Base-by-base conservation (phyloP, 2,888 invertebrate species). In the Rhagonycha fulva region DNA sequence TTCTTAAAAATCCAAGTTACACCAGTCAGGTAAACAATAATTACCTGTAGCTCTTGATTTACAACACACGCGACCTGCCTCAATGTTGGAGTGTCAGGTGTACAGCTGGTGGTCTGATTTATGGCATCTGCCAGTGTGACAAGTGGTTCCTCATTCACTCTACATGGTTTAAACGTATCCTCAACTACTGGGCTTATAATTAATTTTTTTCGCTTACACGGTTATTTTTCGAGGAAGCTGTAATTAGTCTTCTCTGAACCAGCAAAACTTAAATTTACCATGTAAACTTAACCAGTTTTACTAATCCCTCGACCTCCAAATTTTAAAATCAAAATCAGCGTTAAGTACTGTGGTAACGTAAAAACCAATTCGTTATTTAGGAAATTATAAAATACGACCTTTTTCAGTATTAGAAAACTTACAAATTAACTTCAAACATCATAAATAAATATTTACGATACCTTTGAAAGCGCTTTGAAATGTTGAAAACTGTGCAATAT, bases 81-180 rank as follows among this genome's bases (percentile, higher is more conserved):
- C 80, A 82, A 82, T 77, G 80, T 81, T 82, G 78, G 78, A 80
- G 80, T 80, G 82, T 81, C 81, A 80, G 79, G 78, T 80, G 82
- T 80, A 79, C 81, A 80, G 81, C 80, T 81, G 80, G 61, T 78
- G 74, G 74, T 74, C 74, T 80, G 81, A 81, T 81, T 81, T 80
- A 81, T 78, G 79, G 76, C 80, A 80, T 75, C 78, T 81, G 77
- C 72, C 74, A 69, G 69, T 76, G 76, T 79, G 80, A 80, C 80
- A 80, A 80, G 80, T 80, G 79, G 80, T 78, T 80, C 80, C 78
- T 80, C 79, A 78, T 79, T 78, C 75, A 73, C 72, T 47, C 62
- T 71, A 75, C 72, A 72, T 74, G 74, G 68, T 76, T 66, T 76
- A 76, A 74, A 74, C 68, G 67, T 62, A 75, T 68, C 47, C 69